Conservation (phyloP, 2,113 vertebrate genomes). For the Pungitius pungitius region DNA sequence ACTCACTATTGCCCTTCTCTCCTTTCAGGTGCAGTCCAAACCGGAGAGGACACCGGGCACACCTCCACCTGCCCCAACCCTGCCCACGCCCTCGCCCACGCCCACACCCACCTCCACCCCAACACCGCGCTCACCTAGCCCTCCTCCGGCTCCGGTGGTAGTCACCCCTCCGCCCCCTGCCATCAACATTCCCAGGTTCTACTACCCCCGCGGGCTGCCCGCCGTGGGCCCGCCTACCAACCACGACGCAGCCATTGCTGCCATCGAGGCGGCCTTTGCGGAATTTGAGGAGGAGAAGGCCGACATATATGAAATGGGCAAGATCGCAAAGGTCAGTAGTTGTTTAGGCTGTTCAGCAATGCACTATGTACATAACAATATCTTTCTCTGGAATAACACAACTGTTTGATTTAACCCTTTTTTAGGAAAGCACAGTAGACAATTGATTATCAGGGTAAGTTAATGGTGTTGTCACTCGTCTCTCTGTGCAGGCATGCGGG, state of each 20-base stretch:
- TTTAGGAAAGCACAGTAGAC: background rate
- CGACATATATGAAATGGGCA: constrained; percentile 94
- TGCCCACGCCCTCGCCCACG: constrained; percentile 65
- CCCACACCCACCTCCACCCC: constrained; percentile 70
- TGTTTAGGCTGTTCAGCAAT: no score
- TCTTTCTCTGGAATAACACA: no score
- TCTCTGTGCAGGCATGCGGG: constrained; percentile 86
- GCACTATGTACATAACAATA: no score
- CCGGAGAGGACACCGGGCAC: constrained; percentile 93
- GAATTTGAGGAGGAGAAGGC: constrained; percentile 94
- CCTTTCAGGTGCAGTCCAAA: constrained; percentile 89
- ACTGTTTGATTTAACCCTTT: no score
- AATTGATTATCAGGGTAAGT: background rate
- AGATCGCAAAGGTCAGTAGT: constrained; percentile 90
- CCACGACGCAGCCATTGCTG: constrained; percentile 86
- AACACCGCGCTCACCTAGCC: constrained; percentile 81
- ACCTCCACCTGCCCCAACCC: constrained; percentile 79
- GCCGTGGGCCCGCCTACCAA: constrained; percentile 82
- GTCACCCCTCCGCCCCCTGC: constrained; percentile 84
- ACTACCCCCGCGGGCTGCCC: constrained; percentile 95
- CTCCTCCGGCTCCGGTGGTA: constrained; percentile 82
- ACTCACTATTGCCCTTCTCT: background rate
- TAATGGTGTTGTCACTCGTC: background rate
- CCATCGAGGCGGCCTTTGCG: constrained; percentile 87
- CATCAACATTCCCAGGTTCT: constrained; percentile 99